phyloP scores from a whole-genome alignment of 2,888 invertebrate species.

The Hesperia comma region DNA sequence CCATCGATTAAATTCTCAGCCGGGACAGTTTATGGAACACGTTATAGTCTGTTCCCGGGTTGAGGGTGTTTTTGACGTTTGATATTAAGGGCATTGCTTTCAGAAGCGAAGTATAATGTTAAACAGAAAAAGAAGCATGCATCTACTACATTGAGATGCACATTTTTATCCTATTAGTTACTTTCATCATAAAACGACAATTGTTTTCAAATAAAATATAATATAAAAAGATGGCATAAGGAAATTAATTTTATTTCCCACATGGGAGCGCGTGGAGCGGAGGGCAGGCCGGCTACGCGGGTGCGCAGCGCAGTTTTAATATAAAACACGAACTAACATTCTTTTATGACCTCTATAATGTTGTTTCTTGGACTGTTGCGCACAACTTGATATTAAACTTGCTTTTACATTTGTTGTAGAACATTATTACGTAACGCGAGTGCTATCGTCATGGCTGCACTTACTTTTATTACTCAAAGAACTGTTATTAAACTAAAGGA shows the following conservation, averaged over 20 bases:
- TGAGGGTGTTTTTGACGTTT: no score
- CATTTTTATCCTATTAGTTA: not conserved
- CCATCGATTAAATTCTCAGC: no score
- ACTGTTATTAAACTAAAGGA: no score
- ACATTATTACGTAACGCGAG: not conserved
- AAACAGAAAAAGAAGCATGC: no score
- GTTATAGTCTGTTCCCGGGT: no score
- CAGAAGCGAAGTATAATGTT: no score
- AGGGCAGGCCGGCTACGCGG: conserved; percentile 33
- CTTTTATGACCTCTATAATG: conserved; percentile 57
- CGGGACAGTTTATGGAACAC: no score
- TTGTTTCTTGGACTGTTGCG: conserved; percentile 51
- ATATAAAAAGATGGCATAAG: not conserved
- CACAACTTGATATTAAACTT: conserved; percentile 40
- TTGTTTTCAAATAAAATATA: not conserved
- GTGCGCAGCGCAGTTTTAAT: conserved; percentile 44
- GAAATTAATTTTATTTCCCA: conserved; percentile 3
- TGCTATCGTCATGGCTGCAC: no score
- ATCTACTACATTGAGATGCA: no score
- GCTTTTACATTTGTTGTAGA: conserved; percentile 13
- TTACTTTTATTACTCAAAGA: no score
- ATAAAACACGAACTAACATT: conserved; percentile 50
- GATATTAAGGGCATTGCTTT: no score
- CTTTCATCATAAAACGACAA: not conserved
- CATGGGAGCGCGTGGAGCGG: not conserved